Conservation (phyloP, 2,113 vertebrate genomes). For the Vireo altiloquus region DNA sequence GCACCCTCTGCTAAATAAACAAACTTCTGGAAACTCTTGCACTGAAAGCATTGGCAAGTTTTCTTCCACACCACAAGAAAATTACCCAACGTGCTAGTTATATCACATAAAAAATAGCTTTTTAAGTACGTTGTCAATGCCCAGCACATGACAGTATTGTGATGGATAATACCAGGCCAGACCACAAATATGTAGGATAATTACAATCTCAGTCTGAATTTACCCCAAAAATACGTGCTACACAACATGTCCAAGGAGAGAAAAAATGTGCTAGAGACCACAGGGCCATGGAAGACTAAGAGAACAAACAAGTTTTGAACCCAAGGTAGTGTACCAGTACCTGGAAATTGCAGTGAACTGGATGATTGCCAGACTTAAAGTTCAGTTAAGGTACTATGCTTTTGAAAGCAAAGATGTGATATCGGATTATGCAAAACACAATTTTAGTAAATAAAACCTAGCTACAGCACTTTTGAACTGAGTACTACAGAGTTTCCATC, state of each 20-base stretch:
- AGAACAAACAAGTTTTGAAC: slow-evolving; percentile 12
- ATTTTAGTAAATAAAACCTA: not conserved
- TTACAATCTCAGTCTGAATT: not conserved
- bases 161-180: slow-evolving; percentile 23
- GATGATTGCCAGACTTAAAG: not conserved
- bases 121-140: not conserved
- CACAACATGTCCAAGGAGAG: not conserved
- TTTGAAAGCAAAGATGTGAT: not conserved
- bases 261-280: slow-evolving; percentile 5
- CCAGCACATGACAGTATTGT: slow-evolving; percentile 9
- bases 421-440: not conserved
- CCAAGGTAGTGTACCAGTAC: not conserved
- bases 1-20: not conserved
- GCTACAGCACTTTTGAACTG: not conserved
- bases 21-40: not conserved
- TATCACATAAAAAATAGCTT: slow-evolving; percentile 7
- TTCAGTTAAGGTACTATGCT: not conserved
- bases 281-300: not conserved
- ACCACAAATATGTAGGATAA: slow-evolving; percentile 40
- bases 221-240: slow-evolving; percentile 8
- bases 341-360: not conserved
- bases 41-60: not conserved
- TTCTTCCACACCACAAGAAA: not conserved
- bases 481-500: not conserved
- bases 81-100: not conserved